Evolutionary conservation across 1,140 invertebrate genomes (phyloP), one percentile per base, ranked within the genome.

Genomic region (Drosophila ambigua): DNA sequence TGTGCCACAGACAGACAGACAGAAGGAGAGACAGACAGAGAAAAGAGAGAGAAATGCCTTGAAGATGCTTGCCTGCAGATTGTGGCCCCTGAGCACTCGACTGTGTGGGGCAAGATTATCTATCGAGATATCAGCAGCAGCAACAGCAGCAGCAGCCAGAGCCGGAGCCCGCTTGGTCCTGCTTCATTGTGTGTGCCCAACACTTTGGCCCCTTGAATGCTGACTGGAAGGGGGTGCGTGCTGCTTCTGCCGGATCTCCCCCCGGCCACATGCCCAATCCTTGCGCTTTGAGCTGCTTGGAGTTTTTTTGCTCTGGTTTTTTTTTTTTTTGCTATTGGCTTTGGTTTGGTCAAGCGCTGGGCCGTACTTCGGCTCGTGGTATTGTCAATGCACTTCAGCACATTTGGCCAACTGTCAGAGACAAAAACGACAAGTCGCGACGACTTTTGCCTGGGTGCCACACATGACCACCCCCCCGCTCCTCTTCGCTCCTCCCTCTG

Each of bases 351-450:
- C 81, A 84, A 80, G 81, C 69, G 53, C 61, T 77, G 72, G 68
- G 55, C n/a, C n/a, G 72, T 72, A 59, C 63, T 73, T 62, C 73
- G 52, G 48, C 35, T 44, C 46, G 72, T 75, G 48, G 69, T 87
- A 82, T 87, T 87, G 83, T 88, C 82, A 87, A 87, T 87, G 82
- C 82, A 87, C 82, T 87, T 65, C 83, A 85, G 57, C 61, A 85
- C 82, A 87, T 85, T 85, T 87, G 68, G 74, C 35, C 82, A 87
- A 80, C 82, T 87, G 82, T 88, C 82, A 87, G 78, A 61, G 78
- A 72, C 82, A 85, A 81, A 84, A 64, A 66, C 63, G 77, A 67
- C 75, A 61, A 80, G 53, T 55, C 54, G 55, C 52, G 66, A 60
- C 66, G 66, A 77, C 74, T 67, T 63, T 55, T 53, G 26, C 11